These are phyloP conservation scores for Lepidurus arcticus DNA, from an alignment of 1,140 invertebrate species.

Conservation along the genomic window DNA sequence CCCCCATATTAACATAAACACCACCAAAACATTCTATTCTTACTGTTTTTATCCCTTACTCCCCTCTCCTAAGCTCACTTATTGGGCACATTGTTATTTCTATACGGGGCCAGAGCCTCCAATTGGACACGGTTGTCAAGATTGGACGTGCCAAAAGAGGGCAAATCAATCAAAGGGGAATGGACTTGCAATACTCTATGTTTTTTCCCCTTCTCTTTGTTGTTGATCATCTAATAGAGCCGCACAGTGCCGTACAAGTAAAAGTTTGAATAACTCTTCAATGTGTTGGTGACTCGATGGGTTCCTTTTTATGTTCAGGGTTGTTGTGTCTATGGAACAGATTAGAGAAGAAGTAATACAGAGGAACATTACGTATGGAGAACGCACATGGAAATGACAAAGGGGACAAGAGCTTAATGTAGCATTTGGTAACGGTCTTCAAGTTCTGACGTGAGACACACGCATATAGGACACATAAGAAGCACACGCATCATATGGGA, in stretches of 20 bases:
- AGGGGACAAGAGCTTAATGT: background rate
- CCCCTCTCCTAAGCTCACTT: background rate
- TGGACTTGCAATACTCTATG: background rate
- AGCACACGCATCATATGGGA: too few relatives aligned
- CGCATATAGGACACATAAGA: background rate
- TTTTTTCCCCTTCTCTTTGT: background rate
- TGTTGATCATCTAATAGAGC: background rate
- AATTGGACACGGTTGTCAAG: background rate
- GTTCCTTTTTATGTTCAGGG: background rate
- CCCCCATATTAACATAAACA: background rate
- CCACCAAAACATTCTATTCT: background rate
- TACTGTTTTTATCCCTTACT: background rate
- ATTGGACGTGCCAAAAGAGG: background rate
- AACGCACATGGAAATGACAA: background rate
- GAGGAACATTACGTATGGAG: background rate
- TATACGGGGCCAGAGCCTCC: background rate
- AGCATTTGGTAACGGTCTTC: constrained; percentile 18
- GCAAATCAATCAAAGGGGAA: background rate
- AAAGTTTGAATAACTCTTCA: too few relatives aligned
- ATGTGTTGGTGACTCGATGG: background rate
- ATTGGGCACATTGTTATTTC: constrained; percentile 6
- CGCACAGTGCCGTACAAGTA: background rate
- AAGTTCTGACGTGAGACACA: constrained; percentile 12
- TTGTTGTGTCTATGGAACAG: background rate
- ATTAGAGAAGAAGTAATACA: background rate